Conservation (phyloP, 2,113 vertebrate species). For the Haliaeetus leucogaster region DNA sequence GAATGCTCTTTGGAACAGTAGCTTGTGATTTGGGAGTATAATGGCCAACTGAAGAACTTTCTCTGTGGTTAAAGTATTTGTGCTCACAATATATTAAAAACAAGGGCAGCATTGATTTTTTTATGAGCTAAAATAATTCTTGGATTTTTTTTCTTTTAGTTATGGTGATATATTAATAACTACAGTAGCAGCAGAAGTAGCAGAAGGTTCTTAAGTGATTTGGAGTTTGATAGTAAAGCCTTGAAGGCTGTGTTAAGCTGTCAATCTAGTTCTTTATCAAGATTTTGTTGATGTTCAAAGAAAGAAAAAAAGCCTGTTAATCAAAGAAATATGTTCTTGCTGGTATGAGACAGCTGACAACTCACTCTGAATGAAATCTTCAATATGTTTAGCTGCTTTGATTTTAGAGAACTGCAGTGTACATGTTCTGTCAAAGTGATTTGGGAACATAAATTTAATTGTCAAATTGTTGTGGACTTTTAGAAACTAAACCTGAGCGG, state of each 20-base stretch:
- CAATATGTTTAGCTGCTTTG: slow-evolving; percentile 5
- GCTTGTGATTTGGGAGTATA: slow-evolving; percentile 57
- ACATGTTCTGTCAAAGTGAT: background rate
- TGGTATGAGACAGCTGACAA: background rate
- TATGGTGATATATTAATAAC: slow-evolving; percentile 27
- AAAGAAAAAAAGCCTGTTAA: slow-evolving; percentile 6
- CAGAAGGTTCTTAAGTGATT: slow-evolving; percentile 25
- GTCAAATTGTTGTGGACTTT: background rate
- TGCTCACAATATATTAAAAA: slow-evolving; percentile 39
- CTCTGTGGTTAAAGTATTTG: slow-evolving; percentile 30
- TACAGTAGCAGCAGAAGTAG: background rate
- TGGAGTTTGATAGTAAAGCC: slow-evolving; percentile 9
- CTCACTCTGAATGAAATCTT: slow-evolving; percentile 15
- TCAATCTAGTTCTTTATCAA: slow-evolving; percentile 20
- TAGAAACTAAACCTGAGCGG: background rate
- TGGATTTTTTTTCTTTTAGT: background rate
- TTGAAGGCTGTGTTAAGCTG: slow-evolving; percentile 22
- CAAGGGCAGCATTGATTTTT: slow-evolving; percentile 27
- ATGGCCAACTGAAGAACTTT: slow-evolving; percentile 39
- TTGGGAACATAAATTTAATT: background rate
- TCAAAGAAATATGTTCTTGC: slow-evolving; percentile 45
- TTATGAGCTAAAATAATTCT: background rate
- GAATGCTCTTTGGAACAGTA: slow-evolving; percentile 53
- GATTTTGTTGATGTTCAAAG: slow-evolving; percentile 45
- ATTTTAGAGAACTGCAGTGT: background rate